A percentile compares a stretch with the other conserved stretches of the same genome.
phyloP scores from a whole-genome alignment of 2,888 invertebrate genomes.

The Tetranychus truncatus region DNA sequence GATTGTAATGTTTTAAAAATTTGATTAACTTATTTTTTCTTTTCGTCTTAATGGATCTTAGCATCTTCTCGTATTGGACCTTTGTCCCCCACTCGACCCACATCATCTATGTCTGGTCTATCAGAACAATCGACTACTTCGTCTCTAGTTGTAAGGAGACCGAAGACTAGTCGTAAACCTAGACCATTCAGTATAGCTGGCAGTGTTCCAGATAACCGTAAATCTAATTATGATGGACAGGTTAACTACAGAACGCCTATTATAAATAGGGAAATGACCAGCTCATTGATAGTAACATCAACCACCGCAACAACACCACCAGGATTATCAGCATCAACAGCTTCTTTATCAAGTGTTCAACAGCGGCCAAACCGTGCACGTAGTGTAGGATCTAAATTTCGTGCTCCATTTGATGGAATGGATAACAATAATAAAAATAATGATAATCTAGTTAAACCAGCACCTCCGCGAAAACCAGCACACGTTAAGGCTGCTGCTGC shows the following conservation, averaged over 20 bases:
- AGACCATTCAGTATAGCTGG: slow-evolving; percentile 14
- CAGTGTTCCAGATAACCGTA: not conserved
- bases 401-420: slow-evolving; percentile 9
- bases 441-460: slow-evolving; percentile 14
- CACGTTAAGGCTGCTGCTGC: slow-evolving; percentile 19
- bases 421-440: slow-evolving; percentile 6
- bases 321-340: slow-evolving; percentile 4
- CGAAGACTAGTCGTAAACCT: slow-evolving; percentile 6
- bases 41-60: not conserved
- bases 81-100: slow-evolving; percentile 51
- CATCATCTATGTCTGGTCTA: slow-evolving; percentile 61
- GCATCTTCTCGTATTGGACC: not conserved
- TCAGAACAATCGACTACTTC: slow-evolving; percentile 22
- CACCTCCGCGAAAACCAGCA: slow-evolving; percentile 19
- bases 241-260: not conserved
- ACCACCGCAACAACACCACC: slow-evolving; percentile 3
- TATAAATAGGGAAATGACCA: not conserved
- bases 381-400: slow-evolving; percentile 12
- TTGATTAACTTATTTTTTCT: not conserved
- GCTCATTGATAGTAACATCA: not conserved
- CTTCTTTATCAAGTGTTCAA: slow-evolving; percentile 5
- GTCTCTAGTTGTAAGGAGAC: slow-evolving; percentile 9
- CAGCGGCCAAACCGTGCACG: slow-evolving; percentile 14
- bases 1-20: no score
- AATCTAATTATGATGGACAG: not conserved